A percentile compares a stretch with the other conserved stretches of the same genome.
Evolutionary conservation across 1,140 invertebrate genomes (phyloP).

Genomic region (Dinothrombium tinctorium): DNA sequence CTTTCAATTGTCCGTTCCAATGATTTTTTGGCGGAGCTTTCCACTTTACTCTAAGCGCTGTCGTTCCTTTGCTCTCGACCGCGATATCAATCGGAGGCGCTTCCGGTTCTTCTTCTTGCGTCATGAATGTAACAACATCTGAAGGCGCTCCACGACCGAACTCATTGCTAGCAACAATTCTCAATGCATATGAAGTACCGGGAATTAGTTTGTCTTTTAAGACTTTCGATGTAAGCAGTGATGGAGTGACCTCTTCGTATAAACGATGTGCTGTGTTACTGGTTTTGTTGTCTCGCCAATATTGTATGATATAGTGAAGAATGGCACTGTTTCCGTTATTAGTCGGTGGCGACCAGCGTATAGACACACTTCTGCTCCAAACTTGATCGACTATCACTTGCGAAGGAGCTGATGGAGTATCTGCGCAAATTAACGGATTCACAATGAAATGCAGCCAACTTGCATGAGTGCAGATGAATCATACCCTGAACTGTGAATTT

Average conservation of each 20-base stretch:
- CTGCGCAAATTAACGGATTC: no score
- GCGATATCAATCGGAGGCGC: slow-evolving; percentile 33
- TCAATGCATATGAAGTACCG: slow-evolving; percentile 21
- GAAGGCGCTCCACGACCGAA: slow-evolving; percentile 50
- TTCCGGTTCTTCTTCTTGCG: slow-evolving; percentile 40
- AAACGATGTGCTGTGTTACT: slow-evolving; percentile 7
- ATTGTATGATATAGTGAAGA: slow-evolving; percentile 62
- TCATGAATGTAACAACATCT: slow-evolving; percentile 49
- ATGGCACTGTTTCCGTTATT: slow-evolving; percentile 74
- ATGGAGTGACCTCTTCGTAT: slow-evolving; percentile 13
- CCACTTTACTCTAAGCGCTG: slow-evolving; percentile 74
- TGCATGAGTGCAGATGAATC: no score
- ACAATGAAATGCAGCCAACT: no score
- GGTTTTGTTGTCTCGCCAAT: slow-evolving; percentile 41
- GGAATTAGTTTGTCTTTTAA: slow-evolving; percentile 21
- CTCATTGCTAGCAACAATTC: slow-evolving; percentile 23
- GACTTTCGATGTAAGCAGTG: slow-evolving; percentile 16
- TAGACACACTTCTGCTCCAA: slow-evolving; percentile 62
- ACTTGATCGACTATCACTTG: slow-evolving; percentile 73
- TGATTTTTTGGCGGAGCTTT: slow-evolving; percentile 63
- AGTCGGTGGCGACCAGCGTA: slow-evolving; percentile 78
- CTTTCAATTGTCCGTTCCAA: slow-evolving; percentile 77
- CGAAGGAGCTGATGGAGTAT: slow-evolving; percentile 74
- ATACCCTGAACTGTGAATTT: no score
- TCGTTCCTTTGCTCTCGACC: slow-evolving; percentile 72